Base-by-base conservation (phyloP, 2,113 vertebrate genomes). In the Rousettus leschenaultii region DNA sequence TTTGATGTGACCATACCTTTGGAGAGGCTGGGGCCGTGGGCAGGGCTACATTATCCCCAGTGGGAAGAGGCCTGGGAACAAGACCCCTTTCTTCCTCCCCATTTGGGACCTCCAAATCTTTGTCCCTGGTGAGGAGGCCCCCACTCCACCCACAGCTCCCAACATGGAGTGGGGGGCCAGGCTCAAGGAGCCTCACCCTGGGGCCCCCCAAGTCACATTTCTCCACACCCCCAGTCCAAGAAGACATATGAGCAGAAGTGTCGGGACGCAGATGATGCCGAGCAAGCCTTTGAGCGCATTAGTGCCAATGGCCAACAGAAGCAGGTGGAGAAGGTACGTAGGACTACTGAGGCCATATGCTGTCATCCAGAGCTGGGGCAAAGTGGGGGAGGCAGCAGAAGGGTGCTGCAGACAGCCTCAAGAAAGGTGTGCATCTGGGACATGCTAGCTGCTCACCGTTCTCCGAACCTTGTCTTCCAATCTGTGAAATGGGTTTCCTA, bases 241-340 rank as follows among this genome's bases (percentile, higher is more conserved):
- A 99, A 98, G 97, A 97, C 82, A 0, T 99, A 99, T 0, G 99
- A 99, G 74, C 99, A 99, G 98, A 99, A 98, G 95, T 99, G 99
- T 97, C 99, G 78, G 89, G 99, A 99, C 0, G 99, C 99, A 0
- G 99, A 99, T 0, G 99, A 99, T 8, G 99, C 99, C 0, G 99
- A 99, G 94, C 99, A 98, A 89, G 97, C 82, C 45, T 98, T 98
- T 0, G 99, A 99, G 88, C 99, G 99, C 84, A 95, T 98, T 57
- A 98, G 97, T 5, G 91, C 98, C 89, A 96, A 97, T 0, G 98
- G 99, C 85, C 99, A 99, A 68, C 99, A 98, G 55, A 99, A 99
- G 96, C 99, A 99, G 96, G 98, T 98, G 22, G 99, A 99, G 90
- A 99, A 99, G 99, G 99, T 99, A 98, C 8, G 91, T 80, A 8